These are phyloP conservation scores for Pungitius pungitius DNA, from an alignment of 2,113 vertebrate genomes.

Conservation along the genomic window DNA sequence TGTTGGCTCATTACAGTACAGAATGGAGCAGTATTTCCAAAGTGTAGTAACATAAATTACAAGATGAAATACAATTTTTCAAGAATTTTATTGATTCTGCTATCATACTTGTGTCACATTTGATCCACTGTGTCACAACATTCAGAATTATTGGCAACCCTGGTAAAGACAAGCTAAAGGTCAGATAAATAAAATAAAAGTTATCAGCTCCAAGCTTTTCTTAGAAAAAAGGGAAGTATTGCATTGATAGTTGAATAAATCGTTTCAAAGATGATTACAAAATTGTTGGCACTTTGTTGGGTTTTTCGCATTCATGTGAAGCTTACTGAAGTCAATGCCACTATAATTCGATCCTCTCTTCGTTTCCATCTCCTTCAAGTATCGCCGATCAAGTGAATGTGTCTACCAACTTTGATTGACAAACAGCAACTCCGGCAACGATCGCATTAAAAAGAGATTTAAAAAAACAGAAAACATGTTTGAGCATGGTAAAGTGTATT, in stretches of 20 bases:
- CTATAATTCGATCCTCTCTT: background rate
- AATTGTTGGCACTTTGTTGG: constrained; percentile 71
- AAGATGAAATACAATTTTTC: constrained; percentile 26
- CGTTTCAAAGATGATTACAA: constrained; percentile 33
- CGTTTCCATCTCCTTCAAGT: constrained; percentile 8
- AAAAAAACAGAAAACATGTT: background rate
- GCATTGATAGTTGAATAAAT: constrained; percentile 24
- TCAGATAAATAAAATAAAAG: constrained; percentile 53
- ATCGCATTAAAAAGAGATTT: constrained; percentile 2
- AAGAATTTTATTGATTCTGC: constrained; percentile 52
- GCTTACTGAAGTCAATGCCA: constrained; percentile 11
- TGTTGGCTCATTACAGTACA: too few species aligned
- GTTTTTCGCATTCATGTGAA: constrained; percentile 62
- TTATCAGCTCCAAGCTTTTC: constrained; percentile 33
- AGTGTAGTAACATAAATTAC: constrained; percentile 17
- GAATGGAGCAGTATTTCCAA: background rate
- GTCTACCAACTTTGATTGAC: background rate
- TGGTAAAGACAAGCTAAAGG: constrained; percentile 42
- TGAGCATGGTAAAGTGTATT: constrained; percentile 15
- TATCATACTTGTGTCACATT: constrained; percentile 41
- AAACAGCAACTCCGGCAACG: constrained; percentile 9
- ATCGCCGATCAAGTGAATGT: constrained; percentile 3
- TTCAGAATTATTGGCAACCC: constrained; percentile 62
- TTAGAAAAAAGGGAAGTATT: constrained; percentile 43
- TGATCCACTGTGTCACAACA: constrained; percentile 42